phyloP scores from a whole-genome alignment of 2,797 vertebrate genomes.

The Fundulus diaphanus region DNA sequence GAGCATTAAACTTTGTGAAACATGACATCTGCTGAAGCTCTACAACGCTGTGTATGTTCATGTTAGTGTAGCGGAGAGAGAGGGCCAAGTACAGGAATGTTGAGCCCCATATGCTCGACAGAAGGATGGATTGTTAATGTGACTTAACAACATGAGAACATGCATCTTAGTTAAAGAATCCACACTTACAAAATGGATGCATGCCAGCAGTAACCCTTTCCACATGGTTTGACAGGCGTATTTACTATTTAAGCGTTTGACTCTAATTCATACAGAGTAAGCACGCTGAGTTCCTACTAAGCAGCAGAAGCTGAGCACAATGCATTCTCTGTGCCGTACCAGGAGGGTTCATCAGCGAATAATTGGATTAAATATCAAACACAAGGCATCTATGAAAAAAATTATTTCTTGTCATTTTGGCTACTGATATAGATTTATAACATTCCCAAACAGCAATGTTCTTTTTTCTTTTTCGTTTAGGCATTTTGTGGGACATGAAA shows the following conservation, averaged over 20 bases:
- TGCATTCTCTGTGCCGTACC: background rate
- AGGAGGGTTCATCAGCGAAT: background rate
- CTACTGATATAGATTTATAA: background rate
- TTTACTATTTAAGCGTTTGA: background rate
- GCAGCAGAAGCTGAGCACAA: background rate
- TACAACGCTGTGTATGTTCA: background rate
- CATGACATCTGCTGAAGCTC: constrained; percentile 4
- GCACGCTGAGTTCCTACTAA: background rate
- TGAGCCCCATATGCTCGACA: constrained; percentile 24
- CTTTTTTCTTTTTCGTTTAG: background rate
- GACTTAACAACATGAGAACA: constrained; percentile 22
- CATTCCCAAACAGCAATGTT: background rate
- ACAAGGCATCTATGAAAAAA: background rate
- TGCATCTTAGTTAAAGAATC: background rate
- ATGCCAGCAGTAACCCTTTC: background rate
- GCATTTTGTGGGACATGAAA: background rate
- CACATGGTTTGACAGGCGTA: background rate
- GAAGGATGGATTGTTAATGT: constrained; percentile 23
- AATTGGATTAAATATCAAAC: constrained; percentile 2
- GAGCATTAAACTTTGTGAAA: constrained; percentile 10
- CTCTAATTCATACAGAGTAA: background rate
- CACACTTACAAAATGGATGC: background rate
- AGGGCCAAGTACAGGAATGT: background rate
- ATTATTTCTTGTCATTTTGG: background rate
- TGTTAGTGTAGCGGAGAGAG: background rate